These are phyloP conservation scores for Sardinella longiceps DNA, from an alignment of 2,797 vertebrate species.

Conservation along the genomic window DNA sequence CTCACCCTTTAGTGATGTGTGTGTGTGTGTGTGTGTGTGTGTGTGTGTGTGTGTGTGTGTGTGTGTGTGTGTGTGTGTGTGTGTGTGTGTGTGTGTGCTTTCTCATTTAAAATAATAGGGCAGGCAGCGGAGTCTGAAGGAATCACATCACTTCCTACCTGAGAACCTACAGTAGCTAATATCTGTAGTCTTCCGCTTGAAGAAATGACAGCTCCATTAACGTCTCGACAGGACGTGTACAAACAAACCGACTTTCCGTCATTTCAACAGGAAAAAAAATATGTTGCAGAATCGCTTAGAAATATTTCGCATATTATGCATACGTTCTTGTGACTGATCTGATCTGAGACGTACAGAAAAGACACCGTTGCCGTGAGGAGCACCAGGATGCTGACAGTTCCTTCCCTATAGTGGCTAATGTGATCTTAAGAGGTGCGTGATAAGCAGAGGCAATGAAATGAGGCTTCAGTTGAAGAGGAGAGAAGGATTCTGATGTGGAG, in stretches of 20 bases:
- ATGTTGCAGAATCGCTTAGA: background rate
- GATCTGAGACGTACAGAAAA: no score
- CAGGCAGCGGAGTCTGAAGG: background rate
- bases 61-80: no score
- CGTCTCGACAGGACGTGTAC: background rate
- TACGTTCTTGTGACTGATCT: no score
- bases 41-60: no score
- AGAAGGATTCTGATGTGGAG: background rate
- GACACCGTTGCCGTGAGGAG: background rate
- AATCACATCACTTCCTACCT: background rate
- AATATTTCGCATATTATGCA: background rate
- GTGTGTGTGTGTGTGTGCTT: no score
- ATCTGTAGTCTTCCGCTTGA: background rate
- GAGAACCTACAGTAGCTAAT: background rate
- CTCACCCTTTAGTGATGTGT: conserved; percentile 3
- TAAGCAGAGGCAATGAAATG: background rate
- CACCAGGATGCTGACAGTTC: background rate
- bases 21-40: no score
- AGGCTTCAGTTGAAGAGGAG: background rate
- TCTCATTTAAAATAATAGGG: conserved; percentile 15
- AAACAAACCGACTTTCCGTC: no score
- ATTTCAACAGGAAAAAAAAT: background rate
- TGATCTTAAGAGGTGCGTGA: background rate
- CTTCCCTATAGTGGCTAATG: background rate
- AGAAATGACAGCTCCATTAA: background rate